Base-by-base conservation (phyloP, 2,113 vertebrate genomes). In the Struthio camelus region DNA sequence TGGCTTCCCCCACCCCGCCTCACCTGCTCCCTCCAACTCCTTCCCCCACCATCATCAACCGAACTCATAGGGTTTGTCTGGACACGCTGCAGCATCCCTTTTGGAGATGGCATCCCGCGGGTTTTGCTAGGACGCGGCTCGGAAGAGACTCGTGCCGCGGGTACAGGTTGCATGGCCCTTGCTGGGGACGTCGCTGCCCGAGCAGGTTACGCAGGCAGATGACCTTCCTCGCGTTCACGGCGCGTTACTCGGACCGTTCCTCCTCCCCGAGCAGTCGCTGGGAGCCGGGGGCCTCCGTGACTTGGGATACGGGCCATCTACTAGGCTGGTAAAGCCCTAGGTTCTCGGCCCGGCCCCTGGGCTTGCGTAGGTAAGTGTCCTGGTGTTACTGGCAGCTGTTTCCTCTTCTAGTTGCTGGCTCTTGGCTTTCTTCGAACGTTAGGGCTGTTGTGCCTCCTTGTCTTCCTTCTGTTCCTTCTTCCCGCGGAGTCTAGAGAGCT, bases 321-420 rank as follows among this genome's bases (percentile, higher is more conserved):
- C 92, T 88, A 95, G 95, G 94, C 22, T 30, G 40, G 56, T 75
- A 87, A 59, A 76, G 64, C 40, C 82, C 85, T 92, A 89, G 84
- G 50, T 54, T 28, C 40, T 32, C 34, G 40, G 53, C 54, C 42
- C n/a, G 17, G 80, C 62, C 66, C 25, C 53, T 1, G 46, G 34
- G 78, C 85, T 89, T 3, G 1, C 22, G 7, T 90, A 76, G 96
- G 96, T 95, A 92, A 96, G 94, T 94, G 95, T 96, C 90, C 97
- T 84, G 96, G 96, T 93, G 94, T 97, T 95, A 97, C 93, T n/a
- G 90, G 92, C 93, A 34, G 94, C 96, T 96, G 91, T 97, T 97
- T 97, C 96, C 94, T 97, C 87, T 97, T 96, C 96, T 97, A 97
- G 96, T 93, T 97, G 86, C 95, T 83, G 95, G 94, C 96, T 96